These are phyloP conservation scores for Andrena trimmerana DNA, from an alignment of 2,888 invertebrate genomes.

Conservation along the genomic window DNA sequence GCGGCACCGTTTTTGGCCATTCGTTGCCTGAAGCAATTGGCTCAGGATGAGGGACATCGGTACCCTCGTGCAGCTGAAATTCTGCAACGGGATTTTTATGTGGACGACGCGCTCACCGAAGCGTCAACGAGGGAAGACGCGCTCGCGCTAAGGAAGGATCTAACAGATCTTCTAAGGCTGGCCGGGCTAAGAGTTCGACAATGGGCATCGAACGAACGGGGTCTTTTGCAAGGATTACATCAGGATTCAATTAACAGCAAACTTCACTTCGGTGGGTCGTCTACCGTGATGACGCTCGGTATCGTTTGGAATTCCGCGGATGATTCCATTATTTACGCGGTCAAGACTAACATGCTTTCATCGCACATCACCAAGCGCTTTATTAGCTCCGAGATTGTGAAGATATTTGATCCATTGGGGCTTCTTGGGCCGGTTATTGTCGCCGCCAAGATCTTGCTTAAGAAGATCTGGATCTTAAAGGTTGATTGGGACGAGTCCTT, in stretches of 20 bases:
- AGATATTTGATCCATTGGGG: background rate
- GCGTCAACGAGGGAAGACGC: background rate
- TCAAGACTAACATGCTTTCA: background rate
- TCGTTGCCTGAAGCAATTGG: background rate
- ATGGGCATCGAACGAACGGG: conserved; percentile 3
- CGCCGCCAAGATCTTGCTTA: background rate
- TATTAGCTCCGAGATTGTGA: background rate
- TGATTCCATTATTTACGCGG: background rate
- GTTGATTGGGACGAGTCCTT: conserved; percentile 2
- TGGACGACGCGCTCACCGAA: conserved; percentile 9
- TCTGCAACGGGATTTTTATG: background rate
- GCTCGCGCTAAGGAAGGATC: background rate
- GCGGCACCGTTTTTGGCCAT: conserved; percentile 9
- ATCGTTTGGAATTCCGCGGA: too few relatives aligned
- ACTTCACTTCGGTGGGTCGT: background rate
- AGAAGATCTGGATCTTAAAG: background rate
- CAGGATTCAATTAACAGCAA: background rate
- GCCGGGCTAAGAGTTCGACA: background rate
- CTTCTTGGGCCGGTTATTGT: background rate
- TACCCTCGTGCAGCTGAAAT: background rate
- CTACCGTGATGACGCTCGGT: background rate
- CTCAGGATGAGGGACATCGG: background rate
- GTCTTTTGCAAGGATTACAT: background rate
- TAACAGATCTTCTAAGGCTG: background rate
- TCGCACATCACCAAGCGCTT: background rate